Percentiles rank a stretch among this genome's conserved stretches.
Conservation (phyloP, 2,888 invertebrate species). For the Amphimallon solstitiale region DNA sequence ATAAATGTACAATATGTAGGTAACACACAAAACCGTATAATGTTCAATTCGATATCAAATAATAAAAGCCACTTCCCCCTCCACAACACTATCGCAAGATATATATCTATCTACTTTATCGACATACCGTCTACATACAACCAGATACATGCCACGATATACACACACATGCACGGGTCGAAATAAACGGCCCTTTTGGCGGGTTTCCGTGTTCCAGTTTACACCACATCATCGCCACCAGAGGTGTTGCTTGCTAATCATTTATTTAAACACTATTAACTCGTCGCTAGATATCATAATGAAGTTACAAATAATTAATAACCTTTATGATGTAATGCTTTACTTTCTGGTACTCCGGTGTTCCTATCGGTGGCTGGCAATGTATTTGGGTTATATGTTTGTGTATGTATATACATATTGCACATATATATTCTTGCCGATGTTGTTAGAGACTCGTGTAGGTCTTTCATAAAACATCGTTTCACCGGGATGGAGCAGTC, state of each 20-base stretch:
- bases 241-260: constrained; percentile 37
- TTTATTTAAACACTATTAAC: constrained; percentile 42
- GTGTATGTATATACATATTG: too few species aligned
- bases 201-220: constrained; percentile 15
- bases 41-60: constrained; percentile 19
- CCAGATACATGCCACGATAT: too few species aligned
- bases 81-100: constrained; percentile 10
- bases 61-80: neutral
- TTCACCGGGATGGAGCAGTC: neutral
- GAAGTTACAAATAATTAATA: constrained; percentile 62
- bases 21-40: neutral
- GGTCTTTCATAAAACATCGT: constrained; percentile 24
- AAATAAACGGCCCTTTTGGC: constrained; percentile 8
- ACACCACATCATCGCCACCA: constrained; percentile 3
- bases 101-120: constrained; percentile 16
- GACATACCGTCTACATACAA: neutral
- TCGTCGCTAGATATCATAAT: constrained; percentile 59
- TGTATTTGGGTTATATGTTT: constrained; percentile 17
- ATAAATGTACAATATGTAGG: too few species aligned
- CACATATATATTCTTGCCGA: neutral
- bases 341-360: constrained; percentile 43
- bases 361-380: constrained; percentile 28
- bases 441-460: neutral
- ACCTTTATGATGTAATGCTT: constrained; percentile 49
- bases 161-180: neutral